phyloP scores from a whole-genome alignment of 2,888 invertebrate genomes.

The Tetragonula carbonaria region DNA sequence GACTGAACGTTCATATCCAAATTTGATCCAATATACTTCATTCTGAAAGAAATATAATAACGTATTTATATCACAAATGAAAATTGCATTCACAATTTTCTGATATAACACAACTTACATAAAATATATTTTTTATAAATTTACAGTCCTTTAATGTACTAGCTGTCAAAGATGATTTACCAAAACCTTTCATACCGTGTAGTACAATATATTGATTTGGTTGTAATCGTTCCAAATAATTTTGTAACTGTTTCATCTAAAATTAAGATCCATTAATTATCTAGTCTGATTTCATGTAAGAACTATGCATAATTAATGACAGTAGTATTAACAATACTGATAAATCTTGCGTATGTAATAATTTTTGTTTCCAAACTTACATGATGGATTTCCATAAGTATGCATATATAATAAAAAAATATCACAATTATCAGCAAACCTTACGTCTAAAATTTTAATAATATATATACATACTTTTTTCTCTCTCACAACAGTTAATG shows the following conservation, averaged over 20 bases:
- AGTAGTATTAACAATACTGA: neutral
- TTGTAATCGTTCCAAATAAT: constrained; percentile 84
- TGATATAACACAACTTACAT: constrained; percentile 75
- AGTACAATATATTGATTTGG: constrained; percentile 87
- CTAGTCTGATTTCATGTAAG: constrained; percentile 2
- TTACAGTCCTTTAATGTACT: constrained; percentile 85
- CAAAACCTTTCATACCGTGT: constrained; percentile 91
- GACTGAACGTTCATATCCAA: constrained; percentile 80
- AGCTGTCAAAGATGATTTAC: constrained; percentile 89
- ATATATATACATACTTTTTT: constrained; percentile 73
- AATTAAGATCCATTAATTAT: constrained; percentile 54
- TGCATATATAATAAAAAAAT: constrained; percentile 52
- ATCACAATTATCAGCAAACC: constrained; percentile 32
- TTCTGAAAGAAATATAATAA: constrained; percentile 76
- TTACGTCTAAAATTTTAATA: neutral
- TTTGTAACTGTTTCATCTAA: constrained; percentile 85
- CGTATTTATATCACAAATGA: neutral
- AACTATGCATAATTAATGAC: constrained; percentile 2
- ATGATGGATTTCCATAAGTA: constrained; percentile 56
- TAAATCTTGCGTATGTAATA: neutral
- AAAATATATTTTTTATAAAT: constrained; percentile 85
- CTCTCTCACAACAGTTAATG: constrained; percentile 77
- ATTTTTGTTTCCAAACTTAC: constrained; percentile 56
- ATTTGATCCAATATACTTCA: constrained; percentile 84
- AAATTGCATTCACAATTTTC: neutral